A percentile compares a stretch with the other conserved stretches of the same genome.
Conservation (phyloP, 2,113 vertebrate genomes). For the Quiscalus mexicanus region DNA sequence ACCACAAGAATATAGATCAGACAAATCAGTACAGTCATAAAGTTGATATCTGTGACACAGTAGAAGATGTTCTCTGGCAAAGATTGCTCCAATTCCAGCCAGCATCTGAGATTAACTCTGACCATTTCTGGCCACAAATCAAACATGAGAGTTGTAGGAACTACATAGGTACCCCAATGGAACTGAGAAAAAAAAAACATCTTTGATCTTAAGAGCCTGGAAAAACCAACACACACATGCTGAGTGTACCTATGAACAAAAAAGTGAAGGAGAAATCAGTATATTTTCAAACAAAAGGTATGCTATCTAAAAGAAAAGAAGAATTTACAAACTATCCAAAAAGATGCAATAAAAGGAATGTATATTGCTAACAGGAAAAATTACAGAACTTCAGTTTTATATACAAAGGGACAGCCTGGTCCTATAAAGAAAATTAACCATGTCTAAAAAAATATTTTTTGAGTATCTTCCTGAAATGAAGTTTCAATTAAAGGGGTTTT, state of each 20-base stretch:
- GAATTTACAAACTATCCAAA: background rate
- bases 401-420: background rate
- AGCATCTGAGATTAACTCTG: constrained; percentile 41
- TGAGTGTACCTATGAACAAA: background rate
- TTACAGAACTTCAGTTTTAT: background rate
- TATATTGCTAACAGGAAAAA: background rate
- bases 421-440: background rate
- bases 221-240: background rate
- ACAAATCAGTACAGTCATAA: constrained; percentile 26
- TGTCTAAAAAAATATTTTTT: background rate
- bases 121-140: constrained; percentile 39
- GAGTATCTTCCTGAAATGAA: background rate
- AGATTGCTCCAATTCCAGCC: background rate
- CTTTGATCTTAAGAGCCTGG: background rate
- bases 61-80: constrained; percentile 44
- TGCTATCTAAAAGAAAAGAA: background rate
- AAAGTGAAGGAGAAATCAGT: background rate
- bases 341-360: background rate
- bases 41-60: constrained; percentile 41
- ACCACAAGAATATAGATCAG: background rate
- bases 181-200: background rate
- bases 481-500: background rate
- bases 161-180: background rate
- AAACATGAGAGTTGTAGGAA: background rate
- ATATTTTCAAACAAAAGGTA: background rate